These are phyloP conservation scores for Phortica magna DNA, from an alignment of 2,888 invertebrate species.

Conservation along the genomic window DNA sequence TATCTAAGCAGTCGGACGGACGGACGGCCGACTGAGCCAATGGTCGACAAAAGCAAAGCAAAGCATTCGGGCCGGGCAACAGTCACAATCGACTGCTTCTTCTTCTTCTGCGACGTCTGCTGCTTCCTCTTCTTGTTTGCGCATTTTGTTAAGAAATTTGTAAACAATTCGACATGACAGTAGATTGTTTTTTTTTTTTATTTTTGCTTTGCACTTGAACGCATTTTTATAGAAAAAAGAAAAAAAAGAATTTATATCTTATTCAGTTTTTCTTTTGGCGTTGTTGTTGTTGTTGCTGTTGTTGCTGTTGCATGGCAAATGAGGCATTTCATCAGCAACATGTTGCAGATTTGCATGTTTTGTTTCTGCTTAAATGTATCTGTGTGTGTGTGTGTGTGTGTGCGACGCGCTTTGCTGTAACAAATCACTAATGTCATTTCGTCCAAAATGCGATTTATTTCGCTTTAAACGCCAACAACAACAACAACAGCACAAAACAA, in stretches of 20 bases:
- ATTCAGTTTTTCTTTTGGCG: constrained; percentile 24
- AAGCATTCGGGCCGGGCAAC: constrained; percentile 27
- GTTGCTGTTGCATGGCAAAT: constrained; percentile 55
- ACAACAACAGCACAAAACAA: background rate
- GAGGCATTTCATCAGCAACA: constrained; percentile 61
- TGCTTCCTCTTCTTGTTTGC: background rate
- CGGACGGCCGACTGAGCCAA: constrained; percentile 46
- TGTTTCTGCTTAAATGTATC: background rate
- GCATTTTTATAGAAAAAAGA: constrained; percentile 46
- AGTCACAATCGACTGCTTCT: background rate
- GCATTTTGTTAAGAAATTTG: constrained; percentile 66
- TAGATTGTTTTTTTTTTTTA: constrained; percentile 25
- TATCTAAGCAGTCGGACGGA: constrained; percentile 45
- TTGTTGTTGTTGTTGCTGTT: constrained; percentile 46
- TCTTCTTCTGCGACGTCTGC: no score
- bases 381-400: background rate
- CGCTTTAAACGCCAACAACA: background rate
- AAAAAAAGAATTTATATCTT: background rate
- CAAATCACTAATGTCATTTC: constrained; percentile 28
- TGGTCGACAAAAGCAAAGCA: constrained; percentile 45
- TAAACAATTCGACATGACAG: constrained; percentile 63
- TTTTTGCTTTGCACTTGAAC: constrained; percentile 47
- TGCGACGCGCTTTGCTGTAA: background rate
- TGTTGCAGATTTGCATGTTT: constrained; percentile 7
- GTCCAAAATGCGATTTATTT: constrained; percentile 19